phyloP scores from a whole-genome alignment of 2,888 invertebrate genomes.

The Catonia carolina region DNA sequence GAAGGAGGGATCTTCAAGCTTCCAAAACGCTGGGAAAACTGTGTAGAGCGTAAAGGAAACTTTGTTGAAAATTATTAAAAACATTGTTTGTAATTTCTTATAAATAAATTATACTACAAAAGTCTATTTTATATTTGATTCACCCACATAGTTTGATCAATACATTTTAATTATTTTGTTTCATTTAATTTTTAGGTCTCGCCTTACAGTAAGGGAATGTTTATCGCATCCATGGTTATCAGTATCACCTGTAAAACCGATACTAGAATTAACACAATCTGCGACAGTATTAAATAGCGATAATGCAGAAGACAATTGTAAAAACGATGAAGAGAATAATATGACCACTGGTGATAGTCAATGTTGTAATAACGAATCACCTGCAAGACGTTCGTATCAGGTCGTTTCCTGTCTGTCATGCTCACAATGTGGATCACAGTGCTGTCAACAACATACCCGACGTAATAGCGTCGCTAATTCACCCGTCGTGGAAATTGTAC shows the following conservation, averaged over 20 bases:
- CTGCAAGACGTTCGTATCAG: conserved; percentile 43
- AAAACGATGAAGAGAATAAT: conserved; percentile 29
- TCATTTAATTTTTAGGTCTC: conserved; percentile 61
- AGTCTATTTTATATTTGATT: too few species aligned
- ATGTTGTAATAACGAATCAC: conserved; percentile 42
- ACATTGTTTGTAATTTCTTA: too few species aligned
- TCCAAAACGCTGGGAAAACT: too few species aligned
- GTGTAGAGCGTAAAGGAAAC: too few species aligned
- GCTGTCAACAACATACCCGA: conserved; percentile 42
- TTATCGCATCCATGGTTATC: conserved; percentile 82
- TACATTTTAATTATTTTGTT: too few species aligned
- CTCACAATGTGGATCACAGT: conserved; percentile 46
- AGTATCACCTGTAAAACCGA: conserved; percentile 36
- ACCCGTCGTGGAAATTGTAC: conserved; percentile 33
- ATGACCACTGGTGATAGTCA: background rate
- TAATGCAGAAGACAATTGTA: conserved; percentile 37
- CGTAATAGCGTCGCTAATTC: conserved; percentile 26
- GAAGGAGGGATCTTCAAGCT: too few species aligned
- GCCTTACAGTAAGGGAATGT: conserved; percentile 81
- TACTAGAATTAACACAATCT: conserved; percentile 25
- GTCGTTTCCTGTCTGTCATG: conserved; percentile 44
- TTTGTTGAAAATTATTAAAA: too few species aligned
- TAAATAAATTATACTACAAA: too few species aligned
- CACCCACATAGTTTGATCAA: too few species aligned
- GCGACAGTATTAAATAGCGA: conserved; percentile 14